Percentiles rank a stretch among this genome's conserved stretches.
phyloP scores from a whole-genome alignment of 1,140 invertebrate genomes.

The Ceratina calcarata region DNA sequence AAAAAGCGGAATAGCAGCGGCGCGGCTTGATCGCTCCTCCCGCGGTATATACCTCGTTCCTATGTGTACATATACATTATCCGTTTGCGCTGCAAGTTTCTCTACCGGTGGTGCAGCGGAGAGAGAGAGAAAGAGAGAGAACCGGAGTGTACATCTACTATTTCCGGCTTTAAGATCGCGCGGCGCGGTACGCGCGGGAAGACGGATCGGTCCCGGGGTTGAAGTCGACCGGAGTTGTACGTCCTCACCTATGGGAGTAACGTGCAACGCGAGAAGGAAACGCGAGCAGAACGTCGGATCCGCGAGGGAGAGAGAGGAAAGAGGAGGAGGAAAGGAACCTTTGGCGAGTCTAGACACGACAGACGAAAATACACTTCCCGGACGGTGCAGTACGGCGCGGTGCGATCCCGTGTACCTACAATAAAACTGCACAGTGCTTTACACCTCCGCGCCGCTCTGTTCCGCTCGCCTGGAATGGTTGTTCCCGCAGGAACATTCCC shows the following conservation, averaged over 20 bases:
- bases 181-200: neutral
- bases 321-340: conserved; percentile 12
- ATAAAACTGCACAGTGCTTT: conserved; percentile 23
- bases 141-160: neutral
- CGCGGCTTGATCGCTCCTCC: conserved; percentile 38
- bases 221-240: neutral
- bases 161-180: conserved; percentile 16
- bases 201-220: neutral
- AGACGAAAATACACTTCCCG: conserved; percentile 51
- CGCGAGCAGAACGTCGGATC: neutral
- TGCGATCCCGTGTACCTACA: conserved; percentile 1
- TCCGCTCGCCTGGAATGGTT: conserved; percentile 17
- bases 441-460: conserved; percentile 8
- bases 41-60: neutral
- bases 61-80: too few relatives aligned
- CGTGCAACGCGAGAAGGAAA: conserved; percentile 1
- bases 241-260: neutral
- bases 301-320: neutral
- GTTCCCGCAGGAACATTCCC: conserved; percentile 40
- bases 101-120: too few relatives aligned
- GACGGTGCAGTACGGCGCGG: too few relatives aligned
- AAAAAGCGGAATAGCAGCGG: conserved; percentile 46
- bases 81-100: neutral
- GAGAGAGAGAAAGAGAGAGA: too few relatives aligned
- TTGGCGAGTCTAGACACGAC: conserved; percentile 52